Base-by-base conservation (phyloP, 2,797 vertebrate genomes). In the Fistularia tabacaria region DNA sequence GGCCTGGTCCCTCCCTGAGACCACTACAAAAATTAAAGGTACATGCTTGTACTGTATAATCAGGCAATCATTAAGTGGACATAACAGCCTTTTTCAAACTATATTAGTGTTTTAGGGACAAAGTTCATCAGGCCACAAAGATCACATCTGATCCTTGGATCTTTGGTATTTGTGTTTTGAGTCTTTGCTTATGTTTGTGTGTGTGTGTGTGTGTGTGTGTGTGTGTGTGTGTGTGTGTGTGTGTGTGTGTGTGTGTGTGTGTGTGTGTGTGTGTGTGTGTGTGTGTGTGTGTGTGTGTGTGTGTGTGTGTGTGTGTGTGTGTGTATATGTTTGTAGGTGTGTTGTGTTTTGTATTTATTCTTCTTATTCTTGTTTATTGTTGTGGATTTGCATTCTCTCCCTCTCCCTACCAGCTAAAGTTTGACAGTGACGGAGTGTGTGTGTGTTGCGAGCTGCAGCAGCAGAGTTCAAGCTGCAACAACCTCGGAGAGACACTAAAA, bases 391-490 rank as follows among this genome's bases (percentile, higher is more conserved):
- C 87, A 69, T 85, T 87, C 71, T 71, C 81, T 62, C 77, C 71
- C 71, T 58, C 72, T 83, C 37, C 54, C 79, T 74, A 73, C 39
- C 84, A 99, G 97, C 94, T 98, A 55, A 98, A 98, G 88, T 96
- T 96, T 14, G 94, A 98, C 91, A 96, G 94, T 9, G 95, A 98
- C 54, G 95, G 95, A 48, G 95, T 99, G 77, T 99, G 97, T 61
- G 94, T 98, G 39, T 99, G 97, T 91, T 99, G 96, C 43, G 94
- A 98, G 83, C 89, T 93, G 43, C 95, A 95, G 79, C 94, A 94
- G 73, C 94, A 93, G 81, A 92, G 92, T 15, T 93, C 93, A 0
- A 95, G 94, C 83, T 99, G 97, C 90, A 97, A 93, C 88, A 96
- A 95, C 89, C 83, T 95, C 48, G 97, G 95, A 76, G 97, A 99